Evolutionary conservation across 37 sponge, comb jelly and placozoan species (phyloP), one percentile per base, ranked within the genome.

Genomic region (Bolinopsis microptera): DNA sequence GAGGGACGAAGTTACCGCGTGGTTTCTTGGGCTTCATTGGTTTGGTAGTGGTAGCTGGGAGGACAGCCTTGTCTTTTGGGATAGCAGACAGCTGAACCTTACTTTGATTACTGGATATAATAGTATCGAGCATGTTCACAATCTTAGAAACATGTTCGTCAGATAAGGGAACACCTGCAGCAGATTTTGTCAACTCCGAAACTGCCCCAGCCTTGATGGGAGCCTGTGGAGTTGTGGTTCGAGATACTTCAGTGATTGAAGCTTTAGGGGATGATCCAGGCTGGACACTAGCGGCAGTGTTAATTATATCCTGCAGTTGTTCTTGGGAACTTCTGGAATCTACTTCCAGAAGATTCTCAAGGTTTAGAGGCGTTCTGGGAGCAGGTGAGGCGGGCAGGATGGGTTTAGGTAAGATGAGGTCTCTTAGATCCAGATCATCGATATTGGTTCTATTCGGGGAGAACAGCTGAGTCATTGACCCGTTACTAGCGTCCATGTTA

Each of bases 1-100:
- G 90, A 3, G 36, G 90, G 27, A 39, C 26, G 39, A 86, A 39
- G 36, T 39, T 39, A 38, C 31, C 31, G 5, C 61, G 61, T 13
- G 13, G 9, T 24, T 86, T 86, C 90, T 40, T 38, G 25, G 90
- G 90, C 18, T 39, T 41, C 30, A 18, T 27, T 22, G 38, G 90
- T 41, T 86, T 86, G 1, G 90, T 22, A 13, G n/a, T 86, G 26
- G 36, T 34, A 2, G 90, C 36, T 8, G 90, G 90, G 1, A 24
- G 30, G 26, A 9, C n/a, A 21, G 90, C 22, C 39, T 41, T 86
- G 13, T 35, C 22, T 40, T 41, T 86, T 8, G 41, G 41, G 23
- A 41, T 41, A 38, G 90, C 90, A 36, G 90, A 86, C 41, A 86
- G 35, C 30, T 86, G 90, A 39, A 86, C 90, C 61, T 86, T 86